Base-by-base conservation (phyloP, 1,140 invertebrate species). In the Bradynema listronoti region DNA sequence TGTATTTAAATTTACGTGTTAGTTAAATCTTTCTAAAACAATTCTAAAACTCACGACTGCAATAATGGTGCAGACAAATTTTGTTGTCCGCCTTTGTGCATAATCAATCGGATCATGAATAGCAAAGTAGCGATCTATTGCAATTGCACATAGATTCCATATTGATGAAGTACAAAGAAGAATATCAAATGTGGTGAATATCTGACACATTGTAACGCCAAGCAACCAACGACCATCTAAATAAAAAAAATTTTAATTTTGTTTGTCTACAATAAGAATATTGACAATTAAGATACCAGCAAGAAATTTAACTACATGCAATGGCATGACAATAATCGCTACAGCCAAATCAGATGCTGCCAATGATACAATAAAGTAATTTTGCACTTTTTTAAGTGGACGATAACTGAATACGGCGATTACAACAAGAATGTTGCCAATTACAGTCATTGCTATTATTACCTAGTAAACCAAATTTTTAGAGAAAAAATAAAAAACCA, bases 111-210 rank as follows among this genome's bases (percentile, higher is more conserved):
- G 93, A 80, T 96, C 89, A 80, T 94, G 93, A 78, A 97, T 98
- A 81, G 96, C 92, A 66, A 95, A 91, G 80, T 97, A 98, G 42
- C 92, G 84, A 82, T 98, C 94, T 69, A 98, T 83, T 51, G 90
- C 92, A 75, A 98, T 97, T 61, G 92, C 92, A 81, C 92, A 97
- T 52, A 98, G 84, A 81, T 97, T 97, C 55, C 98, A 84, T 72
- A 98, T 98, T 61, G 91, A 96, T 27, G 93, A 91, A 36, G 93
- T 97, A 70, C 88, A 95, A 80, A 92, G 93, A 88, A 97, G 94
- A 71, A 98, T 91, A 82, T 98, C 93, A 78, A 93, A 92, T 19
- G 91, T 91, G 65, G 96, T 89, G 91, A 93, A 98, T 36, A 91
- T 90, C 81, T 95, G 90, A 82, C 93, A 98, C 81, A 96, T 92